Percentiles rank a stretch among this genome's conserved stretches.
Conservation (phyloP, 2,797 vertebrate genomes). For the Morus bassanus region DNA sequence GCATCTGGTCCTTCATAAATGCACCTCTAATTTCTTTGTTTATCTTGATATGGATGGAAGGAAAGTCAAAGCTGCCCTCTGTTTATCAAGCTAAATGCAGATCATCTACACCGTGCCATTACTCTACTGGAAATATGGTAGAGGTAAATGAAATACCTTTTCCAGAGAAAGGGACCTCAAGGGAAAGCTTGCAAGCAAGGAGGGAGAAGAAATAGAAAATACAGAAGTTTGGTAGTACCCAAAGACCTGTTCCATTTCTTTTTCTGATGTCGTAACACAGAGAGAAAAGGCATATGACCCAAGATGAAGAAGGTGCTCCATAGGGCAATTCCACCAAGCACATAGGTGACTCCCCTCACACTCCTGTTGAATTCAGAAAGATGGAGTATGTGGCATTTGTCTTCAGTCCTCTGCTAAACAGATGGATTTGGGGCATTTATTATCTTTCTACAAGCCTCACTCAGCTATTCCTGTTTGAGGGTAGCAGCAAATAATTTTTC, state of each 20-base stretch:
- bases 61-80: not conserved
- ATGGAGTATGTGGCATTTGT: not conserved
- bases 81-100: not conserved
- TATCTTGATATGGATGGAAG: not conserved
- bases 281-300: not conserved
- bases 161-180: not conserved
- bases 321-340: not conserved
- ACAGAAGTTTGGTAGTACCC: not conserved
- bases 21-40: not conserved
- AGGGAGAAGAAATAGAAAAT: not conserved
- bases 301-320: not conserved
- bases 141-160: not conserved
- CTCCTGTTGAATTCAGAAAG: not conserved
- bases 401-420: not conserved
- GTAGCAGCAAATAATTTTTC: not conserved
- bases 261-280: not conserved
- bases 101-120: not conserved
- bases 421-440: not conserved
- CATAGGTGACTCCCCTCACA: too few relatives aligned
- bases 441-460: not conserved
- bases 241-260: not conserved
- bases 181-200: not conserved
- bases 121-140: not conserved
- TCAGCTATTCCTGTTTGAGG: not conserved
- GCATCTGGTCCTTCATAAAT: not conserved